Evolutionary conservation across 2,113 vertebrate genomes (phyloP).

Genomic region (Phalacrocorax aristotelis): DNA sequence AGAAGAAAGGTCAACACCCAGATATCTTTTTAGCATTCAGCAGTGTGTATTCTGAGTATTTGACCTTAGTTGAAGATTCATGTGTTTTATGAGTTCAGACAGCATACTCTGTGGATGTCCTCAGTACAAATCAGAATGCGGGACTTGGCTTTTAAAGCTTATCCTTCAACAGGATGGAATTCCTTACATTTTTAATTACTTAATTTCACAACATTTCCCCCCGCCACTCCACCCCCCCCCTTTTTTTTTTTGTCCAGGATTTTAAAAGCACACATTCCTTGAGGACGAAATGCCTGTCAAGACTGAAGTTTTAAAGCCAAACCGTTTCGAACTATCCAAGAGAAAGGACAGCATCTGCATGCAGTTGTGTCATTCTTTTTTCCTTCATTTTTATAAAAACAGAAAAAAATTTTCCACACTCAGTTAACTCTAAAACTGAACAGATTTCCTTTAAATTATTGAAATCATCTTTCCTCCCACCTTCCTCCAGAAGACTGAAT

Average conservation of each 20-base stretch:
- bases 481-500: background rate
- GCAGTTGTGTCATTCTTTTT: background rate
- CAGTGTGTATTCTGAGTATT: background rate
- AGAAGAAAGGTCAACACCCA: background rate
- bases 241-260: background rate
- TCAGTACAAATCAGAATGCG: background rate
- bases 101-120: background rate
- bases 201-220: background rate
- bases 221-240: too few species aligned
- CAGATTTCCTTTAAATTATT: background rate
- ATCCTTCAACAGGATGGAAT: background rate
- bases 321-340: conserved; percentile 20
- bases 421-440: conserved; percentile 24
- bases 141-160: background rate
- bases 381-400: background rate
- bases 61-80: background rate
- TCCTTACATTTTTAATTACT: background rate
- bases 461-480: background rate
- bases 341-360: conserved; percentile 6
- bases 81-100: background rate
- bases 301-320: conserved; percentile 27
- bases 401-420: background rate
- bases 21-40: background rate
- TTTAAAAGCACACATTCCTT: background rate
- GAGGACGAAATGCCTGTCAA: conserved; percentile 31